Percentiles rank a stretch among this genome's conserved stretches.
Evolutionary conservation across 92 coral and sea anemone genomes (phyloP).

Genomic region (Epizoanthus stellaris): DNA sequence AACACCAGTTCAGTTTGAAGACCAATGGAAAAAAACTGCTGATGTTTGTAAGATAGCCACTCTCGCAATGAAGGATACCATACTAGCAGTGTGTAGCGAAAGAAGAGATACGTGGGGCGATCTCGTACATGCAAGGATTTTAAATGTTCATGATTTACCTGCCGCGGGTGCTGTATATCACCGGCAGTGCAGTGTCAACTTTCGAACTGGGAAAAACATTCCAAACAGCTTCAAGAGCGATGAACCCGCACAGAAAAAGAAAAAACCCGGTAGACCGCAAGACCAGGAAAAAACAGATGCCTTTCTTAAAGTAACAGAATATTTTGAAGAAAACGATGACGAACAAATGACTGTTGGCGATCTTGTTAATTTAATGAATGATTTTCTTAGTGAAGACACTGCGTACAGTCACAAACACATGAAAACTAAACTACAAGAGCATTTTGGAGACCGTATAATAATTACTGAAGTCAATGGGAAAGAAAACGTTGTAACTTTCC

Average conservation of each 20-base stretch:
- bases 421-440: constrained; percentile 39
- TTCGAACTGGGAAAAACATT: background rate
- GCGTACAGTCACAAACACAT: constrained; percentile 40
- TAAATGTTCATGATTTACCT: background rate
- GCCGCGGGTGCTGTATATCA: background rate
- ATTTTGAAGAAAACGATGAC: constrained; percentile 25
- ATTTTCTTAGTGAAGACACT: background rate
- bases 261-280: constrained; percentile 3
- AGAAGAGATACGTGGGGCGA: background rate
- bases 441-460: constrained; percentile 35
- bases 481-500: constrained; percentile 28
- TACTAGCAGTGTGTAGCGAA: background rate
- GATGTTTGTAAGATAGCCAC: background rate
- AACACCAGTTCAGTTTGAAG: too few species aligned
- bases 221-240: too few species aligned
- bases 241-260: constrained; percentile 1
- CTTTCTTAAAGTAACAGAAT: background rate
- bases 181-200: background rate
- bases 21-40: too few species aligned
- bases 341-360: constrained; percentile 29
- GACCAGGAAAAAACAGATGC: constrained; percentile 8
- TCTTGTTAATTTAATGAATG: constrained; percentile 7
- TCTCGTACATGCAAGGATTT: background rate
- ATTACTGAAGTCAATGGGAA: constrained; percentile 34
- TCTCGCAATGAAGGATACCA: background rate